A percentile compares a stretch with the other conserved stretches of the same genome.
These are phyloP conservation scores for Galendromus occidentalis DNA, from an alignment of 1,140 invertebrate species.

Conservation along the genomic window DNA sequence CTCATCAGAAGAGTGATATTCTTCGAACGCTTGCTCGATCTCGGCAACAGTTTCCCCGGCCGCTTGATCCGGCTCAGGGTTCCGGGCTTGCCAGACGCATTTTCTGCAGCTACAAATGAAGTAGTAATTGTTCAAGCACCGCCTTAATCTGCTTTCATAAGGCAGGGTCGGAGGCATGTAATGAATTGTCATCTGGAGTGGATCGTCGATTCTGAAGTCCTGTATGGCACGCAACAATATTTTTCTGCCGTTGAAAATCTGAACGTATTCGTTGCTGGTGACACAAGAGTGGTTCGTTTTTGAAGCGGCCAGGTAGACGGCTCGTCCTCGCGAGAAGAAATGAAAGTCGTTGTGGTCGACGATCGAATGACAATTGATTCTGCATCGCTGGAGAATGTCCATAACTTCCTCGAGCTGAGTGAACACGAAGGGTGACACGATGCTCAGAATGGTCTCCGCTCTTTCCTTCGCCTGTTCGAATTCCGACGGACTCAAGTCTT, in stretches of 20 bases:
- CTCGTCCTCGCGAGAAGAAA: not conserved
- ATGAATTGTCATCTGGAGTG: not conserved
- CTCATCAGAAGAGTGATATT: not conserved
- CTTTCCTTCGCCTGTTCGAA: not conserved
- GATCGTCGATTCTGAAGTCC: not conserved
- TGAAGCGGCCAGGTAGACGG: not conserved
- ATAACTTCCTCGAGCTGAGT: not conserved
- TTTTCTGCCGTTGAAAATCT: not conserved
- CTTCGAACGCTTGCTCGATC: not conserved
- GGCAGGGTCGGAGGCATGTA: slow-evolving; percentile 2
- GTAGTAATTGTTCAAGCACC: not conserved
- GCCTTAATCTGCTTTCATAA: not conserved
- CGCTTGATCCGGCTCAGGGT: not conserved
- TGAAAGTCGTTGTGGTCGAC: not conserved
- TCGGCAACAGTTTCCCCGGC: not conserved
- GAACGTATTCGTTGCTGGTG: not conserved
- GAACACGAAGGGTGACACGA: not conserved
- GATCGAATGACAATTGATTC: not conserved
- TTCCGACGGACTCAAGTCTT: not conserved
- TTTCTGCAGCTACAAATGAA: slow-evolving; percentile 1
- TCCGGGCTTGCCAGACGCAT: not conserved
- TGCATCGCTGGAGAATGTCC: not conserved
- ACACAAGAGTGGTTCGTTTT: not conserved
- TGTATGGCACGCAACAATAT: not conserved
- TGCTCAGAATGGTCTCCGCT: not conserved